Percentiles rank a stretch among this genome's conserved stretches.
Evolutionary conservation across 2,888 invertebrate genomes (phyloP).

Genomic region (Nebria salina): DNA sequence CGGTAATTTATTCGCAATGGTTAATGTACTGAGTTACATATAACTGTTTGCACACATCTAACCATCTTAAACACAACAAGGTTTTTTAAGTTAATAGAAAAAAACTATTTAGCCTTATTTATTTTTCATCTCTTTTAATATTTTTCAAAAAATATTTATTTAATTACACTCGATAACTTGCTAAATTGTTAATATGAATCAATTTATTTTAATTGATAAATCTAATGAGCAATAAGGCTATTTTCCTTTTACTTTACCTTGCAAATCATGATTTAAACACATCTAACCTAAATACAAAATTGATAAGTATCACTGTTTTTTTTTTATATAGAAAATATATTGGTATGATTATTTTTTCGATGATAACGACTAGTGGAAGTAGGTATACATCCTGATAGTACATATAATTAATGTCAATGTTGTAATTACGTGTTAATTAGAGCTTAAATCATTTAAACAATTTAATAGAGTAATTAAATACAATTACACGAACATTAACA

Average conservation of each 20-base stretch:
- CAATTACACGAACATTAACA: not conserved
- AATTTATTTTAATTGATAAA: constrained; percentile 23
- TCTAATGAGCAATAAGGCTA: constrained; percentile 16
- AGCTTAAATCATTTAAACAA: constrained; percentile 43
- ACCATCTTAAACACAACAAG: no score
- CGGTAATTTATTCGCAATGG: no score
- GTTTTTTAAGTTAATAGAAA: no score
- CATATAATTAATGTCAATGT: constrained; percentile 28
- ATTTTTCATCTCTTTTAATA: no score
- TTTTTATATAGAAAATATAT: not conserved
- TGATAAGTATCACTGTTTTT: not conserved
- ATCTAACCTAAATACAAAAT: constrained; percentile 1
- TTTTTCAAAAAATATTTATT: no score
- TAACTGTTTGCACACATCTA: no score
- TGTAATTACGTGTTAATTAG: constrained; percentile 41
- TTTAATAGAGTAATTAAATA: constrained; percentile 12
- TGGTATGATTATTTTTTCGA: not conserved
- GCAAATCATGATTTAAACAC: constrained; percentile 5
- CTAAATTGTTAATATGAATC: not conserved
- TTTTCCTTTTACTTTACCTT: constrained; percentile 39
- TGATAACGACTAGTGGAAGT: not conserved
- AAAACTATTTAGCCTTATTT: no score
- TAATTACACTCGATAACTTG: no score
- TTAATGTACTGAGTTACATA: no score
- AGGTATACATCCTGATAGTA: constrained; percentile 12